These are phyloP conservation scores for Brachyhypopomus gauderio DNA, from an alignment of 2,113 vertebrate genomes.

Conservation along the genomic window DNA sequence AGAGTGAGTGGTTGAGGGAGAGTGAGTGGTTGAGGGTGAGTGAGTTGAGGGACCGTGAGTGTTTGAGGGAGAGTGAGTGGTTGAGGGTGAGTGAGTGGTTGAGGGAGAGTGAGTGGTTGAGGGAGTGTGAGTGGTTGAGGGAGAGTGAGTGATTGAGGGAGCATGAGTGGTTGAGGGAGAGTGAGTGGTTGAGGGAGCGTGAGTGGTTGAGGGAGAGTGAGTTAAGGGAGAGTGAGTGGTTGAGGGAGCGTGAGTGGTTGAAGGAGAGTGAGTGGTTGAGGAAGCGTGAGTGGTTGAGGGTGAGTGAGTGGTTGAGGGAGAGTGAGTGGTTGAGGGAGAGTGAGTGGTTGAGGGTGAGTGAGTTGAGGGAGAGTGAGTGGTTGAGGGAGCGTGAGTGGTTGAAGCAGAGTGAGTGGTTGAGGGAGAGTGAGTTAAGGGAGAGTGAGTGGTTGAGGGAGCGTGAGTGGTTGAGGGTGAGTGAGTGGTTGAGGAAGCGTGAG, in stretches of 20 bases:
- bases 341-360: constrained; percentile 67
- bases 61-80: constrained; percentile 92
- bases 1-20: constrained; percentile 84
- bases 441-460: constrained; percentile 77
- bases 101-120: constrained; percentile 85
- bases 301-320: constrained; percentile 81
- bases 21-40: constrained; percentile 76
- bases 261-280: constrained; percentile 84
- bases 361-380: constrained; percentile 90
- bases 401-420: constrained; percentile 85
- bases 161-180: too few species aligned
- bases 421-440: constrained; percentile 82
- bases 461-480: too few species aligned
- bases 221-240: constrained; percentile 95
- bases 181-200: constrained; percentile 72
- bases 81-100: background rate
- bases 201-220: too few species aligned
- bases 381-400: background rate
- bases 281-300: too few species aligned
- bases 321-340: too few species aligned
- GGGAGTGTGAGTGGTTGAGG: too few species aligned
- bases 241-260: background rate
- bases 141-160: constrained; percentile 82
- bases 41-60: too few species aligned
- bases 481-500: constrained; percentile 56